phyloP scores from a whole-genome alignment of 1,140 invertebrate species.

The Macrobrachium nipponense region DNA sequence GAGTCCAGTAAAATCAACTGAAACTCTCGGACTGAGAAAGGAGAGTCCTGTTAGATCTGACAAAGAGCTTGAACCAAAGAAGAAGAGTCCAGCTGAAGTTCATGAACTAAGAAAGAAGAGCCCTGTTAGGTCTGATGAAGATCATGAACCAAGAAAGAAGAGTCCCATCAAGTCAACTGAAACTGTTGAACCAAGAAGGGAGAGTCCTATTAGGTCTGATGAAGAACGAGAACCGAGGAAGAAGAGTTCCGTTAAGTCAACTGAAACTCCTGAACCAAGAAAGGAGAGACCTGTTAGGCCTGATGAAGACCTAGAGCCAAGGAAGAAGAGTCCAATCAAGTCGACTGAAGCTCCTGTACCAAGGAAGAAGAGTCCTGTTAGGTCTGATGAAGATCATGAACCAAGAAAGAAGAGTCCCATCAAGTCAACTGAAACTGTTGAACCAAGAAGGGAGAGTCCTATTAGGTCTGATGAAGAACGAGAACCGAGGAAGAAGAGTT shows the following conservation, averaged over 20 bases:
- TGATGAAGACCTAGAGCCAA: neutral
- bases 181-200: no score
- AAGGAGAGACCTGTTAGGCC: neutral
- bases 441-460: constrained; percentile 2
- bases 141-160: neutral
- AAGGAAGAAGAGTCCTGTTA: neutral
- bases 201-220: no score
- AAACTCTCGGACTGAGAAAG: no score
- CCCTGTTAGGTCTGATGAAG: no score
- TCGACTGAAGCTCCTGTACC: neutral
- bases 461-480: no score
- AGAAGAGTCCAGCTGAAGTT: no score
- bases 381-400: neutral
- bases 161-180: neutral
- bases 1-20: no score
- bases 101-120: no score
- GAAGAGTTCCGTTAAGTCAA: neutral
- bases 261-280: neutral
- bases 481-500: neutral
- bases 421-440: neutral
- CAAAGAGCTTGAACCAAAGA: no score
- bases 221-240: neutral
- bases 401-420: neutral
- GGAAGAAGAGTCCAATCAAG: constrained; percentile 17
- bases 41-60: neutral